Evolutionary conservation across 1,140 invertebrate genomes (phyloP).

Genomic region (Brachionus calyciflorus): DNA sequence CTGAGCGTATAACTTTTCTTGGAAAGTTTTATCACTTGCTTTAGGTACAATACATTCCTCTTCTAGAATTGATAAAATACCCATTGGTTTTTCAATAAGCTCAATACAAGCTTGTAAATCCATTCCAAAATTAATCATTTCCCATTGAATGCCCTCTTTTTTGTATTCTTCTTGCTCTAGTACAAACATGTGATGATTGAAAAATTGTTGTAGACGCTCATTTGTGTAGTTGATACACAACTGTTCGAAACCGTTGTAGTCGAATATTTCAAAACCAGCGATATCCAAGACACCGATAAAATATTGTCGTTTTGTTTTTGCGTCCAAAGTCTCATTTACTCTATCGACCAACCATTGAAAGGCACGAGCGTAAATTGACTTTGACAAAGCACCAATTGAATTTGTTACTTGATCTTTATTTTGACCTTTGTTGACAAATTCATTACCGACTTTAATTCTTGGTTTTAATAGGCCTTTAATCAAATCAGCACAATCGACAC

Average conservation of each 20-base stretch:
- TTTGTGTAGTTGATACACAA: slow-evolving; percentile 99
- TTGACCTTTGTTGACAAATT: slow-evolving; percentile 96
- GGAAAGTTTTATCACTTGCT: slow-evolving; percentile 93
- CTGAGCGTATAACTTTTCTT: slow-evolving; percentile 95
- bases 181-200: slow-evolving; percentile 99
- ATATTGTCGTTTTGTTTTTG: slow-evolving; percentile 92
- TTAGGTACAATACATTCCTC: slow-evolving; percentile 99
- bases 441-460: slow-evolving; percentile 71
- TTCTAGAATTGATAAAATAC: slow-evolving; percentile 99
- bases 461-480: slow-evolving; percentile 66
- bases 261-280: slow-evolving; percentile 99
- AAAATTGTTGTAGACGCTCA: slow-evolving; percentile 99
- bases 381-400: slow-evolving; percentile 91
- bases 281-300: slow-evolving; percentile 99
- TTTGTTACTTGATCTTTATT: slow-evolving; percentile 89
- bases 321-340: slow-evolving; percentile 97
- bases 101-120: slow-evolving; percentile 97
- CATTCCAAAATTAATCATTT: slow-evolving; percentile 99
- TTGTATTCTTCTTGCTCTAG: slow-evolving; percentile 99
- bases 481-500: slow-evolving; percentile 65
- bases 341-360: slow-evolving; percentile 96
- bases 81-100: slow-evolving; percentile 99
- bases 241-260: slow-evolving; percentile 99
- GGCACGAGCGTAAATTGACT: slow-evolving; percentile 92
- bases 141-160: slow-evolving; percentile 95